A percentile compares a stretch with the other conserved stretches of the same genome.
phyloP scores from a whole-genome alignment of 2,113 vertebrate species.

The Daphoenositta chrysoptera region DNA sequence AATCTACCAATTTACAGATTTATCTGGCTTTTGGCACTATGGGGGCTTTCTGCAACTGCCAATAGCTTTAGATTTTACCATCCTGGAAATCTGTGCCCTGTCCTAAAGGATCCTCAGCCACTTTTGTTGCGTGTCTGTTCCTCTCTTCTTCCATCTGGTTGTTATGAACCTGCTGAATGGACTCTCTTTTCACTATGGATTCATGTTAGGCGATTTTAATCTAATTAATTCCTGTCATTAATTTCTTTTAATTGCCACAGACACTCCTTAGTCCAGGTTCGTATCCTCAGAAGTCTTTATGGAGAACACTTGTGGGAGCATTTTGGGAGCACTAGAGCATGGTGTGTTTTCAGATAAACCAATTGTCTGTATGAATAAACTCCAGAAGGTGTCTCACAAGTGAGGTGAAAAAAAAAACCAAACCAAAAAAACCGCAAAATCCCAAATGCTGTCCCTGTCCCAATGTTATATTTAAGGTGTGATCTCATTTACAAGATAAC shows the following conservation, averaged over 20 bases:
- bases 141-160: neutral
- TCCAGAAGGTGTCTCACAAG: neutral
- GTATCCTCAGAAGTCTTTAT: neutral
- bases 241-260: neutral
- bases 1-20: neutral
- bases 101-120: neutral
- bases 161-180: neutral
- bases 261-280: neutral
- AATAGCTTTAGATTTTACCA: neutral
- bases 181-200: neutral
- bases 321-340: neutral
- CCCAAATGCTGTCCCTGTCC: neutral
- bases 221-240: neutral
- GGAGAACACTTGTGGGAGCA: no score
- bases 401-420: neutral
- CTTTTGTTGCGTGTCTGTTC: rapidly evolving
- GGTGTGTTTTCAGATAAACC: neutral
- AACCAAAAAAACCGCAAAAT: rapidly evolving
- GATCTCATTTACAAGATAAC: neutral
- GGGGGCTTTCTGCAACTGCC: neutral
- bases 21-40: neutral
- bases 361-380: neutral
- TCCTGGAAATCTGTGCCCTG: neutral
- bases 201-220: neutral
- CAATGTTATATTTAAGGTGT: rapidly evolving